Evolutionary conservation across 2,113 vertebrate genomes (phyloP).

Genomic region (Sinosuthora webbiana): DNA sequence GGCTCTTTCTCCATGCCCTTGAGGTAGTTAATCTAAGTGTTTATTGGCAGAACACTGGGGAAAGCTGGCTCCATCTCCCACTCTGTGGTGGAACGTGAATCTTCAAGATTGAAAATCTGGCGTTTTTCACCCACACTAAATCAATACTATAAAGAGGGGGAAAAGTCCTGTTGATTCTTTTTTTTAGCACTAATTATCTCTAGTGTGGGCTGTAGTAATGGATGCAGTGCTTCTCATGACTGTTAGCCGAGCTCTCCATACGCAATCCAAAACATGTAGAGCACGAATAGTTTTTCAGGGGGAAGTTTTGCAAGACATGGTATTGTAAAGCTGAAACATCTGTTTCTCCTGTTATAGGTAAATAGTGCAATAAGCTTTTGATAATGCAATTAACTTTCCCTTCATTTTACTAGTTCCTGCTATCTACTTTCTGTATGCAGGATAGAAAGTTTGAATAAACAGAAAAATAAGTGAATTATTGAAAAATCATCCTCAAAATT

Average conservation of each 20-base stretch:
- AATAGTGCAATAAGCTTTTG: not conserved
- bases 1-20: not conserved
- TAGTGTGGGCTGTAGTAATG: constrained; percentile 42
- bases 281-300: not conserved
- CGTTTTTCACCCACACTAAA: constrained; percentile 36
- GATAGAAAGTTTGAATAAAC: not conserved
- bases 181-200: constrained; percentile 42
- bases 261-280: constrained; percentile 38
- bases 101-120: constrained; percentile 39
- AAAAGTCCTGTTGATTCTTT: constrained; percentile 9
- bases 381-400: not conserved
- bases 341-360: constrained; percentile 5
- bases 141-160: constrained; percentile 42
- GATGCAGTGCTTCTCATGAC: constrained; percentile 23
- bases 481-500: not conserved
- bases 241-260: constrained; percentile 27
- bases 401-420: not conserved
- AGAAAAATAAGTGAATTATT: not conserved
- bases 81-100: constrained; percentile 42
- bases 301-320: constrained; percentile 48
- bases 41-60: constrained; percentile 13
- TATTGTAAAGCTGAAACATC: constrained; percentile 54
- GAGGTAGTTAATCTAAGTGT: not conserved
- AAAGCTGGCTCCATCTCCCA: constrained; percentile 23
- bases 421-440: not conserved